Evolutionary conservation across 2,113 vertebrate species (phyloP), one percentile per base, ranked within the genome.

Genomic region (Miniopterus natalensis): DNA sequence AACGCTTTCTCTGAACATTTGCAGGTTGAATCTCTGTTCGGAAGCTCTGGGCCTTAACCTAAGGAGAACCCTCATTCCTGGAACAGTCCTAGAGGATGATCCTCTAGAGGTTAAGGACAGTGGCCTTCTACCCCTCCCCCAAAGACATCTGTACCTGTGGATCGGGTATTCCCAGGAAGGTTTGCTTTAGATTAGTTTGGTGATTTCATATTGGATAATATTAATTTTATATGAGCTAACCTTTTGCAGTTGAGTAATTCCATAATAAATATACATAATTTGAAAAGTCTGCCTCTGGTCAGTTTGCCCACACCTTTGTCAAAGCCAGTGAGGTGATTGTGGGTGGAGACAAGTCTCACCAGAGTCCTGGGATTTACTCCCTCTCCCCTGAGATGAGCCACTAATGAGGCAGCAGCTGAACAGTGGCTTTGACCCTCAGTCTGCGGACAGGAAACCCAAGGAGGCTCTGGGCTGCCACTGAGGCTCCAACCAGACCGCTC

Each of bases 401-500:
- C 13, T 23, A 17, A 21, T 0, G 8, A 70, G 15, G 42, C 8
- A 95, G 12, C 4, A 20, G n/a, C n/a, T 17, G 6, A 61, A 40
- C 66, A 21, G 9, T 66, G 27, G 5, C 17, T 8, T 74, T 70
- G 21, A 53, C 42, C 3, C 1, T 4, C 2, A 18, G 7, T 12
- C 27, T 18, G 5, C 8, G 31, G 18, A n/a, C 0, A 78, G 49
- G 3, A 61, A 7, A 83, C 21, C 27, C 47, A 20, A n/a, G 0
- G 25, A 75, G 21, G 70, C 3, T 73, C 36, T 25, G 12, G 55
- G 45, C 1, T 9, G 4, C 12, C 9, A 3, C 13, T 49, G 6
- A 4, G 25, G 25, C 1, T 29, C 8, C 59, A 42, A 14, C 4
- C 1, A 6, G 4, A 47, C 42, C 0, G 0, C 47, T 14, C 20